These are phyloP conservation scores for Sebastes diaconus DNA, from an alignment of 2,797 vertebrate species.

Conservation along the genomic window DNA sequence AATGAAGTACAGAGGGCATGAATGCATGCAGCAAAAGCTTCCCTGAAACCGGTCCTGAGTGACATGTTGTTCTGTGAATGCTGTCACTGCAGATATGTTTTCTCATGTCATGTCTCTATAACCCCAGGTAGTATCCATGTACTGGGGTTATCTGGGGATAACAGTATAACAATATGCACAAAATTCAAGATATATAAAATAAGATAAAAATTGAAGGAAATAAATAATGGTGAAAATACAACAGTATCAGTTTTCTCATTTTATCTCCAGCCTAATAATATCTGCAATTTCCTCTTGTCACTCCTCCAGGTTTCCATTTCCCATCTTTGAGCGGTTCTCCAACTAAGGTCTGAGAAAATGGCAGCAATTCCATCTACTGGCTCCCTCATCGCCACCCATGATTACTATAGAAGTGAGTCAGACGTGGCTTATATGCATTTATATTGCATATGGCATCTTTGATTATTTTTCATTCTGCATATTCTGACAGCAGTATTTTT, in stretches of 20 bases:
- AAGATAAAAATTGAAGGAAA: not conserved
- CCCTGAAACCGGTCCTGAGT: not conserved
- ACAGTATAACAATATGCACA: not conserved
- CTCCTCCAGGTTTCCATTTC: slow-evolving; percentile 58
- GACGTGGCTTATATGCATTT: not conserved
- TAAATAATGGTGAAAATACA: not conserved
- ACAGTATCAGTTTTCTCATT: not conserved
- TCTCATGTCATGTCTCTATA: not conserved
- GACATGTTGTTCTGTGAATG: not conserved
- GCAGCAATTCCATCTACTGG: slow-evolving; percentile 95
- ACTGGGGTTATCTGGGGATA: not conserved
- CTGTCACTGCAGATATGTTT: not conserved
- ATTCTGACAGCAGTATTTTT: not conserved
- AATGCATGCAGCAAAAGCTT: not conserved
- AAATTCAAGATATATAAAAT: not conserved
- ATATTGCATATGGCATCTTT: not conserved
- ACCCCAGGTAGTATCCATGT: not conserved
- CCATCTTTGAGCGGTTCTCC: slow-evolving; percentile 64
- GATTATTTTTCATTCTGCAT: not conserved
- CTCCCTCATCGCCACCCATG: slow-evolving; percentile 94
- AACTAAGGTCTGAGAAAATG: slow-evolving; percentile 82
- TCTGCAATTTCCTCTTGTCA: not conserved
- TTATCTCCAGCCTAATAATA: not conserved
- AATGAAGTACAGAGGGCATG: not conserved
- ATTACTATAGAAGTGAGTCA: slow-evolving; percentile 94